Conservation (phyloP, 1,140 invertebrate genomes). For the Caerostris darwini region DNA sequence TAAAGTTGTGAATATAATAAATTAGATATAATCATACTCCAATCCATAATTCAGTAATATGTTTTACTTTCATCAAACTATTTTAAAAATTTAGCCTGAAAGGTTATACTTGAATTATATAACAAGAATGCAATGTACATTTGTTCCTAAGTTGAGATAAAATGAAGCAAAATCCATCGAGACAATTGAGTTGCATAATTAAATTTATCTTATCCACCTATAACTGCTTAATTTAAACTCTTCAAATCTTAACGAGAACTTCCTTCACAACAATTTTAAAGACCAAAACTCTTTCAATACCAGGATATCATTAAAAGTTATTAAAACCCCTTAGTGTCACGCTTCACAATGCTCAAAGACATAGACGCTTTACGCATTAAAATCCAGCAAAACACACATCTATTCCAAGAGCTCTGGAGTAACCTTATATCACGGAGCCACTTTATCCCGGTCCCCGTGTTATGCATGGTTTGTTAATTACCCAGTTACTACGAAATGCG, state of each 20-base stretch:
- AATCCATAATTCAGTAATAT: too few relatives aligned
- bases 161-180: too few relatives aligned
- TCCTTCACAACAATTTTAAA: background rate
- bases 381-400: conserved; percentile 5
- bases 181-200: too few relatives aligned
- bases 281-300: background rate
- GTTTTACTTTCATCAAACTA: too few relatives aligned
- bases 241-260: background rate
- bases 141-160: too few relatives aligned
- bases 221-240: too few relatives aligned
- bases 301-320: background rate
- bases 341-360: background rate
- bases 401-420: background rate
- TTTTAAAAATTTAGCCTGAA: too few relatives aligned
- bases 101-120: too few relatives aligned
- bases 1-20: too few relatives aligned
- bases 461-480: conserved; percentile 53
- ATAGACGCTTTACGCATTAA: background rate
- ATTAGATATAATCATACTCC: too few relatives aligned
- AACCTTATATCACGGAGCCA: conserved; percentile 30
- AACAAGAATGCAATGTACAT: too few relatives aligned
- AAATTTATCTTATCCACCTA: too few relatives aligned
- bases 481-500: conserved; percentile 34
- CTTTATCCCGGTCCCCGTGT: background rate
- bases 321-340: background rate